These are phyloP conservation scores for Orientallactaga bullata DNA, from an alignment of 2,113 vertebrate genomes.

Conservation along the genomic window DNA sequence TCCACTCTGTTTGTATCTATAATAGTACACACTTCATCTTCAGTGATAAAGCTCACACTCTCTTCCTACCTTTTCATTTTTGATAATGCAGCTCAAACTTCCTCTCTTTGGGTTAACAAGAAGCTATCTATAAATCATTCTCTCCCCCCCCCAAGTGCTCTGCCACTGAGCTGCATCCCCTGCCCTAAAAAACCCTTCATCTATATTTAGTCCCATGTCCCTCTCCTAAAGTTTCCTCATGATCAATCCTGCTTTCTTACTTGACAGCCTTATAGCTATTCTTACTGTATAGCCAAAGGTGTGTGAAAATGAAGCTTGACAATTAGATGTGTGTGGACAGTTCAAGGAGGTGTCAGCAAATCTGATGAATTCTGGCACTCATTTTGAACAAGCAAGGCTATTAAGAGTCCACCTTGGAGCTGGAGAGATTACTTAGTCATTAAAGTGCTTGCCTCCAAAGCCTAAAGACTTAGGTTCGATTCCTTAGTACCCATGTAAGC, in stretches of 20 bases:
- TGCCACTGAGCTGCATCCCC: background rate
- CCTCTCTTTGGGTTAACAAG: background rate
- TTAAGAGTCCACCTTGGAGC: background rate
- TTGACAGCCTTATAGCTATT: constrained; percentile 34
- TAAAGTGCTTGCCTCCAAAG: no score
- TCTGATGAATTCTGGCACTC: constrained; percentile 24
- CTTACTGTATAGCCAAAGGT: background rate
- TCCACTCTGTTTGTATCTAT: background rate
- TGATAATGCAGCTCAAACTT: constrained; percentile 48
- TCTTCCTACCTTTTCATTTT: constrained; percentile 21
- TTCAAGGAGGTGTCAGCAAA: constrained; percentile 36
- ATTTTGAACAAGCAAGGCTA: constrained; percentile 65
- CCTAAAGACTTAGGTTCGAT: no score
- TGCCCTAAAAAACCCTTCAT: background rate
- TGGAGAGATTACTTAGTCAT: no score
- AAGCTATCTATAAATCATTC: background rate
- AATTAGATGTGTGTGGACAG: background rate
- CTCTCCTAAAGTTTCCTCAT: constrained; percentile 51
- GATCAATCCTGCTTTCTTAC: constrained; percentile 20
- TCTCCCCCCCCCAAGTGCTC: background rate
- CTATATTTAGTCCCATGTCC: background rate
- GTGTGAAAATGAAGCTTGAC: constrained; percentile 7
- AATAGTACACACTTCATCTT: constrained; percentile 37
- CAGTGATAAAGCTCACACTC: background rate
- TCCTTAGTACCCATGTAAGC: no score